Conservation (phyloP, 2,888 invertebrate genomes). For the Stenotaenia linearis region DNA sequence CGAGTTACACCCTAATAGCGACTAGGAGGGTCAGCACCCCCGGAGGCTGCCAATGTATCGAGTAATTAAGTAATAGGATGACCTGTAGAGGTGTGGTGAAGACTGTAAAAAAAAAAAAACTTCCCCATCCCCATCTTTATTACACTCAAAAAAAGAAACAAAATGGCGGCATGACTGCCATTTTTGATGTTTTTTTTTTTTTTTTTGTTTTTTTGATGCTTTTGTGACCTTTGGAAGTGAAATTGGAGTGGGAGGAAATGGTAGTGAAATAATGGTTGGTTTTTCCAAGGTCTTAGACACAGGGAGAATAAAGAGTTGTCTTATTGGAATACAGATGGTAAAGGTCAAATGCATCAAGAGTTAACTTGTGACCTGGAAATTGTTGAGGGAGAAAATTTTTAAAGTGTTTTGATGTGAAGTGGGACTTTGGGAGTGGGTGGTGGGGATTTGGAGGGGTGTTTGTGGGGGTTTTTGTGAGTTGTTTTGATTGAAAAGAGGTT, state of each 20-base stretch:
- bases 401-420: too few relatives aligned
- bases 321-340: too few relatives aligned
- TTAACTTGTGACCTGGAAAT: too few relatives aligned
- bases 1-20: neutral
- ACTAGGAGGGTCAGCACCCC: neutral
- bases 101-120: neutral
- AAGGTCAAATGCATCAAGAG: too few relatives aligned
- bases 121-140: neutral
- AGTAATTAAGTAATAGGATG: constrained; percentile 26
- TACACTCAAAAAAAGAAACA: neutral
- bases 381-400: too few relatives aligned
- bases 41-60: constrained; percentile 5
- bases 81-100: constrained; percentile 14
- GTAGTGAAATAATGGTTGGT: too few relatives aligned
- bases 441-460: too few relatives aligned
- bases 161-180: neutral
- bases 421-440: too few relatives aligned
- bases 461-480: too few relatives aligned
- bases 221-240: neutral
- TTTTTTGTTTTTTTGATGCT: neutral
- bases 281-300: too few relatives aligned
- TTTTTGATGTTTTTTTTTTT: neutral
- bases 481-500: too few relatives aligned
- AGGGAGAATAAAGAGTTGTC: too few relatives aligned
- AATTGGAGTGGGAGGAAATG: neutral